phyloP scores from a whole-genome alignment of 2,888 invertebrate species.

The Seira ritae region DNA sequence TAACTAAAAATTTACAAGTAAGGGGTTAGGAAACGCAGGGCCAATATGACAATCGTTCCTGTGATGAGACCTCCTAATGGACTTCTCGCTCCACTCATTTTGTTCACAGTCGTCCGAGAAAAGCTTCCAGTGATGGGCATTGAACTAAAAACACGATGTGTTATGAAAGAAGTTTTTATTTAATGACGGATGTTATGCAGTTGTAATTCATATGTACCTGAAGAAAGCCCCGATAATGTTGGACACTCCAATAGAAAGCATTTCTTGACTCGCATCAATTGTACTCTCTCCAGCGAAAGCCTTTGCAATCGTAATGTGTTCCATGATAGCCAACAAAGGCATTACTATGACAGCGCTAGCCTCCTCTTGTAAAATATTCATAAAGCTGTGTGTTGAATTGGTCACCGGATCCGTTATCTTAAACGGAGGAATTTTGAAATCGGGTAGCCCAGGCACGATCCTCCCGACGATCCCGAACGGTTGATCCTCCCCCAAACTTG shows the following conservation, averaged over 20 bases:
- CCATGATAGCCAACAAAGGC: slow-evolving; percentile 82
- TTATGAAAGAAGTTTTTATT: background rate
- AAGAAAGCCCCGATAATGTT: slow-evolving; percentile 72
- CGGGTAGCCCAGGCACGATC: slow-evolving; percentile 79
- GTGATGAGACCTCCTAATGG: slow-evolving; percentile 72
- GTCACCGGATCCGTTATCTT: slow-evolving; percentile 78
- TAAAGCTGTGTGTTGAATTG: slow-evolving; percentile 79
- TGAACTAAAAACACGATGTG: slow-evolving; percentile 55
- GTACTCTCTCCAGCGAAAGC: slow-evolving; percentile 70
- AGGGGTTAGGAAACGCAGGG: slow-evolving; percentile 89
- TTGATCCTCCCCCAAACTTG: slow-evolving; percentile 79
- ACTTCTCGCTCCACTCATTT: slow-evolving; percentile 64
- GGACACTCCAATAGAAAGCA: slow-evolving; percentile 72
- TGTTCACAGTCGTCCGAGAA: slow-evolving; percentile 71
- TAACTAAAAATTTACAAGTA: slow-evolving; percentile 81
- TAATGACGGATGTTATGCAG: background rate
- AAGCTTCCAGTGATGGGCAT: slow-evolving; percentile 72
- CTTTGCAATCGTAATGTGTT: slow-evolving; percentile 95
- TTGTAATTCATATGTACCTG: no score
- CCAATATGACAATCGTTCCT: slow-evolving; percentile 88
- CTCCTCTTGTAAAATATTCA: slow-evolving; percentile 86
- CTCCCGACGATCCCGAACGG: slow-evolving; percentile 73
- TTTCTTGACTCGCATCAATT: slow-evolving; percentile 72
- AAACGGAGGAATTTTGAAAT: slow-evolving; percentile 82
- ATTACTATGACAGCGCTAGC: slow-evolving; percentile 77